Base-by-base conservation (phyloP, 2,888 invertebrate species). In the Chaetogeoica ovagalla region DNA sequence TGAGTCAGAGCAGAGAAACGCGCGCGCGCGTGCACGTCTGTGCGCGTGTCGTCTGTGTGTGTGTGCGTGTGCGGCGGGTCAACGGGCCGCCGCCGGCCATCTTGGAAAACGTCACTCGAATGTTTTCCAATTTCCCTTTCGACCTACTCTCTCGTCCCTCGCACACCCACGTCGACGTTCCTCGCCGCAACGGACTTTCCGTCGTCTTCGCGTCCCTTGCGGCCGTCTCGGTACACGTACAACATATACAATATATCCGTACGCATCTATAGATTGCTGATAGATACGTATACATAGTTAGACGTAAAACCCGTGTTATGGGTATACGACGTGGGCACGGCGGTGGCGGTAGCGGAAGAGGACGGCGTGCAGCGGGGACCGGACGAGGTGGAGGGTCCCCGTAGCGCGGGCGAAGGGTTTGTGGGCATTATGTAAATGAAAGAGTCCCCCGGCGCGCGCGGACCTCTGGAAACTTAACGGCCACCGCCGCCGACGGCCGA, bases 71-170 rank as follows among this genome's bases (percentile, higher is more conserved):
- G 73, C 72, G 57, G 77, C 82, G 81, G 82, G 82, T 82, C 82
- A 82, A 82, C 81, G 81, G 70, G 62, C 82, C 82, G 75, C 82
- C 81, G 81, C 82, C 81, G 79, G 82, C 83, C 83, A 83, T 83
- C 81, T 83, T 83, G 83, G 83, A 82, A 83, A 83, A 83, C 83
- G 83, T 83, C 83, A 82, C 83, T 81, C 81, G 82, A 82, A 83
- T 82, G 83, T 83, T 83, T 83, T 83, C 83, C 83, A 82, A 82
- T 83, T 83, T 83, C 83, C 82, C 81, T 79, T 62, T 70, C 69
- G 76, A 60, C 68, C 48, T 43, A 37, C 68, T 68, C 37, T 7
- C 74, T 30, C 8, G 13, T 74, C 55, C 63, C 55, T 23, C 39
- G 63, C 23, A n/a, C 37, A 19, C 55, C 74, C 63, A 17, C 62